Percentiles rank a stretch among this genome's conserved stretches.
Conservation (phyloP, 2,888 invertebrate genomes). For the Leucozona laternaria region DNA sequence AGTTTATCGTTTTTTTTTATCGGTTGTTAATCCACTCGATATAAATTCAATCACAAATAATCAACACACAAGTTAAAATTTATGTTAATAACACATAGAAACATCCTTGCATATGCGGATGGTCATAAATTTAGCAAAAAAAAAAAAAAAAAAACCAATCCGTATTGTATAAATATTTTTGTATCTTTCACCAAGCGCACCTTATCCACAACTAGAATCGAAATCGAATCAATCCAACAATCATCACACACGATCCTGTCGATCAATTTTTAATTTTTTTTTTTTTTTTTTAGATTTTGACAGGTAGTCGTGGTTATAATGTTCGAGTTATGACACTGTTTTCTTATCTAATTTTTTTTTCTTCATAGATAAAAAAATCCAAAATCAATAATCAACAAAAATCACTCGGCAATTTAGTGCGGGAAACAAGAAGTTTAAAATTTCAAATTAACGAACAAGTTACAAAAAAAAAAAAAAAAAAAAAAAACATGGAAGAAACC, state of each 20-base stretch:
- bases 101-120: conserved; percentile 52
- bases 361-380: conserved; percentile 55
- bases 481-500: conserved; percentile 39
- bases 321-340: conserved; percentile 62
- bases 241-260: conserved; percentile 71
- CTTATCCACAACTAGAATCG: conserved; percentile 73
- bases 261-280: conserved; percentile 48
- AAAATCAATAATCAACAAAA: conserved; percentile 38
- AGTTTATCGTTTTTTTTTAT: conserved; percentile 37
- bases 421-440: conserved; percentile 24
- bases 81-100: not conserved
- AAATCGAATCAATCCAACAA: conserved; percentile 69
- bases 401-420: conserved; percentile 49
- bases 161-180: conserved; percentile 37
- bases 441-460: conserved; percentile 29
- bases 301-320: conserved; percentile 69
- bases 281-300: conserved; percentile 55
- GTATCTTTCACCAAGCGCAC: conserved; percentile 71
- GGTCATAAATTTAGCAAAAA: conserved; percentile 20
- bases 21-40: conserved; percentile 48
- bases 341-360: conserved; percentile 19
- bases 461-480: conserved; percentile 12
- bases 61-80: conserved; percentile 21
- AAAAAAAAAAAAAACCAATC: conserved; percentile 1
- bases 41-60: conserved; percentile 29